Evolutionary conservation across 2,113 vertebrate species (phyloP).

Genomic region (Collichthys lucidus): DNA sequence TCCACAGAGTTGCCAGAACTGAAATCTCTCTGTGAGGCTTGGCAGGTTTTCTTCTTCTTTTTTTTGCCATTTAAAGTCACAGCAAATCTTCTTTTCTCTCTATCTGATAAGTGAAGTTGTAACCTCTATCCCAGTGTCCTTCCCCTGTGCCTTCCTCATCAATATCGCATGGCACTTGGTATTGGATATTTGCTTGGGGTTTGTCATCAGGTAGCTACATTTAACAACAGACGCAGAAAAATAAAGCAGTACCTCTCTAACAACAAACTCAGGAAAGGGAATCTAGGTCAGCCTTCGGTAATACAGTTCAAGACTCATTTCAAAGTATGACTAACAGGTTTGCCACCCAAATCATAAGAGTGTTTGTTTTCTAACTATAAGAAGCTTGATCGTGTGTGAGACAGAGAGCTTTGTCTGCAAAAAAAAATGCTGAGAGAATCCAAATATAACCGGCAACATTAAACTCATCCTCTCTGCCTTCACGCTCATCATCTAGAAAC

Average conservation of each 20-base stretch:
- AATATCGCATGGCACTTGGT: conserved; percentile 75
- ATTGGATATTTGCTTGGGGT: conserved; percentile 79
- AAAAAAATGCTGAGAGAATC: conserved; percentile 26
- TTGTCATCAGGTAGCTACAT: conserved; percentile 72
- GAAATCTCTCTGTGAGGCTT: conserved; percentile 31
- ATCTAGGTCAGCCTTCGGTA: conserved; percentile 79
- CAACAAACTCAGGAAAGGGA: conserved; percentile 72
- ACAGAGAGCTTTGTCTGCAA: background rate
- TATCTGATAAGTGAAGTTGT: conserved; percentile 57
- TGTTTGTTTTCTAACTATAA: conserved; percentile 43
- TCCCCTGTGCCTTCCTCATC: conserved; percentile 69
- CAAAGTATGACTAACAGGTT: conserved; percentile 68
- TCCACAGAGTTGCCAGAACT: conserved; percentile 30
- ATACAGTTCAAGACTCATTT: conserved; percentile 58
- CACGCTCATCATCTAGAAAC: conserved; percentile 35
- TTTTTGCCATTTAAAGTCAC: conserved; percentile 46
- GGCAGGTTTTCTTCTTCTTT: conserved; percentile 2
- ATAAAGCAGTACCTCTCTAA: conserved; percentile 54
- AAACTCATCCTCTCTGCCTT: background rate
- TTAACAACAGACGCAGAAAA: conserved; percentile 68
- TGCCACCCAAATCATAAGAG: conserved; percentile 36
- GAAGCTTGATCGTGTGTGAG: background rate
- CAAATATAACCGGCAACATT: conserved; percentile 23
- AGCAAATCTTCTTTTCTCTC: conserved; percentile 41
- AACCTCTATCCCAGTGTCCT: conserved; percentile 56